These are phyloP conservation scores for Drosophila engyochracea DNA, from an alignment of 2,888 invertebrate species.

Conservation along the genomic window DNA sequence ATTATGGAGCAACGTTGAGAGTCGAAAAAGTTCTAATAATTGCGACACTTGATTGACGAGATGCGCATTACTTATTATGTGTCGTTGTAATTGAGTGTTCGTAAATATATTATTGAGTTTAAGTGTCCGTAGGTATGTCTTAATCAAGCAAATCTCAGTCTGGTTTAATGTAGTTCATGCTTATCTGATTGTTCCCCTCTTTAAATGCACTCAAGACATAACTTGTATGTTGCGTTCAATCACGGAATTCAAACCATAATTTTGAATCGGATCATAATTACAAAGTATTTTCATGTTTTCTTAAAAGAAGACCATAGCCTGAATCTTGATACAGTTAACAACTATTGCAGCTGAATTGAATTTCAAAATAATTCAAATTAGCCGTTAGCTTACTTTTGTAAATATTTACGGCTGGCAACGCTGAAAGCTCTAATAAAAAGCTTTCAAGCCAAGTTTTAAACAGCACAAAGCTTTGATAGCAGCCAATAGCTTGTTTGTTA, in stretches of 20 bases:
- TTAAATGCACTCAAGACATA: slow-evolving; percentile 12
- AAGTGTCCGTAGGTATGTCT: slow-evolving; percentile 1
- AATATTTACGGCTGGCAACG: slow-evolving; percentile 34
- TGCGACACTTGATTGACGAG: slow-evolving; percentile 27
- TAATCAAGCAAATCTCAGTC: neutral
- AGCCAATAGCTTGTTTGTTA: slow-evolving; percentile 37
- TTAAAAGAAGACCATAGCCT: neutral
- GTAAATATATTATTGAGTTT: slow-evolving; percentile 1
- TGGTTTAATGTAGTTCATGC: neutral
- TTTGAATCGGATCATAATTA: neutral
- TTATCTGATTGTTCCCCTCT: neutral
- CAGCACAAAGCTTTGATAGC: slow-evolving; percentile 7
- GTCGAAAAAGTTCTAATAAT: neutral
- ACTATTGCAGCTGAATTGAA: neutral
- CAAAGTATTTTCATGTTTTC: neutral
- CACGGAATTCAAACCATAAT: neutral
- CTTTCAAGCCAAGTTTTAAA: slow-evolving; percentile 31
- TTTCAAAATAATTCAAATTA: neutral
- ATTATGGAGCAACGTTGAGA: slow-evolving; percentile 42
- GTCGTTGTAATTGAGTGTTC: neutral
- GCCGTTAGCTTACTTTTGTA: slow-evolving; percentile 14
- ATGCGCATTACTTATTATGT: slow-evolving; percentile 15
- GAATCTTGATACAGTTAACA: slow-evolving; percentile 3
- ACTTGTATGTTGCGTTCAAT: neutral
- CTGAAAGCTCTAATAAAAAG: slow-evolving; percentile 12